Conservation (phyloP, 53 echinoderm and acorn worm species). For the Stichopus horrens region DNA sequence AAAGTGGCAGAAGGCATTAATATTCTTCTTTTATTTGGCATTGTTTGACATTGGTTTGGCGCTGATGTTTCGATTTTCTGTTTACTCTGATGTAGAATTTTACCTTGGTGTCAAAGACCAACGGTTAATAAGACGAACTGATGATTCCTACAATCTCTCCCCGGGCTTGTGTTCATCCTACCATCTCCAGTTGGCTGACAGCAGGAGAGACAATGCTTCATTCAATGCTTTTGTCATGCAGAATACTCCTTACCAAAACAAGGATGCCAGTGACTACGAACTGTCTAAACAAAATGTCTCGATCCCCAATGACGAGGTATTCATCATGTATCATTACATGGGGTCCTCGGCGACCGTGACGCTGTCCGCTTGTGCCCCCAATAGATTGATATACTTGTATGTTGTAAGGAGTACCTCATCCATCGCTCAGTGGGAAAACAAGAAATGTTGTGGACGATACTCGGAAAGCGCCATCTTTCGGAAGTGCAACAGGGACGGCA, state of each 20-base stretch:
- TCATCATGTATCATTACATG: conserved; percentile 34
- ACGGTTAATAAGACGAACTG: conserved; percentile 15
- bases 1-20: conserved; percentile 27
- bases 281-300: not conserved
- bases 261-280: not conserved
- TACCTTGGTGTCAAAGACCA: conserved; percentile 42
- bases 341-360: not conserved
- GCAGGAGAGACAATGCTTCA: not conserved
- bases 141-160: conserved; percentile 11
- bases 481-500: conserved; percentile 10
- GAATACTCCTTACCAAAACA: not conserved
- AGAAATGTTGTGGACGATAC: conserved; percentile 32
- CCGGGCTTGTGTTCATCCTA: conserved; percentile 9
- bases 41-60: conserved; percentile 31
- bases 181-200: not conserved
- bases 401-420: conserved; percentile 21
- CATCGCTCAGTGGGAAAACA: conserved; percentile 3
- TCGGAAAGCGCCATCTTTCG: not conserved
- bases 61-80: conserved; percentile 36
- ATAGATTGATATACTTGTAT: conserved; percentile 18
- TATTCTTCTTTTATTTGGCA: conserved; percentile 9
- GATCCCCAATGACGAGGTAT: not conserved
- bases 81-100: not conserved
- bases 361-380: not conserved
- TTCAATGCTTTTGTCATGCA: not conserved